Percentiles rank a stretch among this genome's conserved stretches.
Conservation (phyloP, 2,888 invertebrate species). For the Dynastes maya region DNA sequence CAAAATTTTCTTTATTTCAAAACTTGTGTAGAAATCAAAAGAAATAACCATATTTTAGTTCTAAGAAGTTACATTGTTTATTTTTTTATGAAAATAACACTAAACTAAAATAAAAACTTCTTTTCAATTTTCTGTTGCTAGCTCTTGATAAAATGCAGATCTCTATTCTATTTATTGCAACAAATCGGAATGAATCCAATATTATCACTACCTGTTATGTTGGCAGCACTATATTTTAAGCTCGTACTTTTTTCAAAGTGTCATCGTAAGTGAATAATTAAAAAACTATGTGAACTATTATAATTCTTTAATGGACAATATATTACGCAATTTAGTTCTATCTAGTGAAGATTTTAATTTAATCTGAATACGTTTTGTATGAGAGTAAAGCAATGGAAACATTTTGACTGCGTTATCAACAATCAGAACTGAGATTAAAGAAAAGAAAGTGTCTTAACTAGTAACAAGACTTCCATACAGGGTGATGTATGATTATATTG, state of each 20-base stretch:
- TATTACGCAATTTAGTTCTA: constrained; percentile 32
- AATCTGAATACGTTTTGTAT: constrained; percentile 20
- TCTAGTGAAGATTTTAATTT: constrained; percentile 44
- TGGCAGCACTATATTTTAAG: constrained; percentile 14
- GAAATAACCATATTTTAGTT: too few relatives aligned
- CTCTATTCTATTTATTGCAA: not conserved
- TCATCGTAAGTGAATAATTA: constrained; percentile 33
- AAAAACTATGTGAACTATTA: constrained; percentile 8
- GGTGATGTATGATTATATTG: constrained; percentile 40
- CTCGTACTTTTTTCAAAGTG: constrained; percentile 21
- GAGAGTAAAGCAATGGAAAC: constrained; percentile 15
- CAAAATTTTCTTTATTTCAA: too few relatives aligned
- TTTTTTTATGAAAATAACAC: too few relatives aligned
- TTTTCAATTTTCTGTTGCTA: not conserved
- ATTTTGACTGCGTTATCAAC: constrained; percentile 27
- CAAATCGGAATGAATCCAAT: constrained; percentile 18
- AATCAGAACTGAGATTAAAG: constrained; percentile 33
- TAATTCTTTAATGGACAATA: constrained; percentile 23
- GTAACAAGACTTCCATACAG: constrained; percentile 38
- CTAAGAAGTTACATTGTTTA: too few relatives aligned
- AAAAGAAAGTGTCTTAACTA: constrained; percentile 44
- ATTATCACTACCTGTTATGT: constrained; percentile 27
- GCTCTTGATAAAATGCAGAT: not conserved
- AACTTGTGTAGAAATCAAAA: too few relatives aligned
- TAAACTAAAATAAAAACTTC: not conserved